Evolutionary conservation across 2,888 invertebrate species (phyloP).

Genomic region (Sarcophaga caerulescens): DNA sequence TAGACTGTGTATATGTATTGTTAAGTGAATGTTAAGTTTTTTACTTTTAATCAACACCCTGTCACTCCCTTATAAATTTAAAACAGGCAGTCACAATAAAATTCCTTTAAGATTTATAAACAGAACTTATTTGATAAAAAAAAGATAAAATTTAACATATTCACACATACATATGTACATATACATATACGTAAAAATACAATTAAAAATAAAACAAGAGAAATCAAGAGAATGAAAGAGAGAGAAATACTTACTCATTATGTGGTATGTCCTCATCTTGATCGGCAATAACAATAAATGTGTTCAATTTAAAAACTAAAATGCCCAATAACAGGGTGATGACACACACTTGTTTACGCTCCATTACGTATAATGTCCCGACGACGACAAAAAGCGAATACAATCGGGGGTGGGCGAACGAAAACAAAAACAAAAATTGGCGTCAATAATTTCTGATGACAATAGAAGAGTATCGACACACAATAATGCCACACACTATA

Average conservation of each 20-base stretch:
- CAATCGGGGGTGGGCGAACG: background rate
- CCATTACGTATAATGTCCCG: constrained; percentile 71
- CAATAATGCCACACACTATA: constrained; percentile 4
- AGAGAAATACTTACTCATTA: constrained; percentile 88
- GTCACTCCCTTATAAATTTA: too few relatives aligned
- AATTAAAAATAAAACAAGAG: background rate
- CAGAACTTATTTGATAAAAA: too few relatives aligned
- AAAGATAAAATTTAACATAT: too few relatives aligned
- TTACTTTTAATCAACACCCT: too few relatives aligned
- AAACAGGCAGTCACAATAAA: too few relatives aligned
- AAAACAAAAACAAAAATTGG: background rate
- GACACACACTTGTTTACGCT: constrained; percentile 75
- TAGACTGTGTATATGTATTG: too few relatives aligned
- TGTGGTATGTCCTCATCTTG: constrained; percentile 95
- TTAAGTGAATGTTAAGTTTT: too few relatives aligned
- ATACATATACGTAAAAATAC: background rate
- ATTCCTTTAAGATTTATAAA: too few relatives aligned
- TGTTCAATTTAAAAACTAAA: constrained; percentile 76
- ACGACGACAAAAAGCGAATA: background rate
- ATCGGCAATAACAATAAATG: constrained; percentile 81
- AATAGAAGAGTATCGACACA: background rate
- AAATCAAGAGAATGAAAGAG: too few relatives aligned
- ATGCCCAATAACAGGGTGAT: constrained; percentile 76
- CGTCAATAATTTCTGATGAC: constrained; percentile 6
- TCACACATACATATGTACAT: background rate